Evolutionary conservation across 2,113 vertebrate species (phyloP), one percentile per base, ranked within the genome.

Genomic region (Proteles cristata): DNA sequence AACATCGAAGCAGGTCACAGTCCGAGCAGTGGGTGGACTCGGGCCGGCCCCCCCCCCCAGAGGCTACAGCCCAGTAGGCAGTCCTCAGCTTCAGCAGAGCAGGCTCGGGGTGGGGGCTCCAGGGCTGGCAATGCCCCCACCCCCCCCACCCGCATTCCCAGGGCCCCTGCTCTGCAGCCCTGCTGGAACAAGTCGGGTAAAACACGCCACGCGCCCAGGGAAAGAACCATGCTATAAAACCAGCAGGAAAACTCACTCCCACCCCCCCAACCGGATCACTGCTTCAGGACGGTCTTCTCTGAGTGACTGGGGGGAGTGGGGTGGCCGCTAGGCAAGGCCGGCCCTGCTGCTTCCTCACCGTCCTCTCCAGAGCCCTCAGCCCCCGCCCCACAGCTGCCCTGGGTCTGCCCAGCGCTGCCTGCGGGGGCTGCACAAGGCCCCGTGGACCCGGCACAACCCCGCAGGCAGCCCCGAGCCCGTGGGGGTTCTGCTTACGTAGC

Each of bases 41-140:
- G 11, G 39, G 61, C 28, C 26, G 3, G 23, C 10, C 17, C 14
- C 53, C 79, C 53, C 79, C 6, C 58, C 23, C 79, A 21, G 21
- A 61, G 23, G 21, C 74, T 0, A 6, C n/a, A 39, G 14, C 14
- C 23, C 11, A 4, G 23, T 19, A 4, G 8, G 53, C 12, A 0
- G 77, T 26, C 80, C 23, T 2, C n/a, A 2, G 76, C 12, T 1
- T 58, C n/a, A 2, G 2, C 5, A 26, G 23, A 63, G 15, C 7
- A 5, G 35, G 61, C 17, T 84, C 82, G 6, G 81, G 79, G 19
- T 4, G 5, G 61, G 26, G 33, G 26, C 61, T 7, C 28, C 55
- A 15, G 26, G n/a, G n/a, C 58, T 61, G n/a, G 68, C 68, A 71
- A 19, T 45, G 39, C 68, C 71, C 61, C 39, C 31, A 39, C 23